These are phyloP conservation scores for Lasioglossum baleicum DNA, from an alignment of 1,140 invertebrate genomes.

Conservation along the genomic window DNA sequence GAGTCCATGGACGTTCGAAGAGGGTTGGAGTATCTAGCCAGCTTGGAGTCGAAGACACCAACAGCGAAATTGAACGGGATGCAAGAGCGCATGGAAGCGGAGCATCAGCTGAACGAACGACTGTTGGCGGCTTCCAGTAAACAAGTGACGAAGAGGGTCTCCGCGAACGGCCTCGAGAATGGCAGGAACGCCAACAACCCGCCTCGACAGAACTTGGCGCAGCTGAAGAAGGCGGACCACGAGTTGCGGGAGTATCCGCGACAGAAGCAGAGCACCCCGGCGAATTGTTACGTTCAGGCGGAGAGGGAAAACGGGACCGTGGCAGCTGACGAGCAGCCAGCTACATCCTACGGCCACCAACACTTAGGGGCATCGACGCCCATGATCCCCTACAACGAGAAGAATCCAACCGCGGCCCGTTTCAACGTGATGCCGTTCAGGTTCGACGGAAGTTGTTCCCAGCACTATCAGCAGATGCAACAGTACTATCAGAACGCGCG, in stretches of 20 bases:
- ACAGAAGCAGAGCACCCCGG: slow-evolving; percentile 12
- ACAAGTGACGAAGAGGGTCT: slow-evolving; percentile 20
- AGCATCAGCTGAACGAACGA: slow-evolving; percentile 10
- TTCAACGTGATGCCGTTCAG: neutral
- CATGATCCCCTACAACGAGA: slow-evolving; percentile 11
- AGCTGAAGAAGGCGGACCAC: neutral
- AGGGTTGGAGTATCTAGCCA: slow-evolving; percentile 52
- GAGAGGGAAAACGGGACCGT: slow-evolving; percentile 50
- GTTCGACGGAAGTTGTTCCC: slow-evolving; percentile 13
- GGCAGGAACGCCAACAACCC: slow-evolving; percentile 64
- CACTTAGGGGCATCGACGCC: neutral
- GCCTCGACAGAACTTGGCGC: neutral
- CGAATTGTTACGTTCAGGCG: slow-evolving; percentile 35
- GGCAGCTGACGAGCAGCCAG: neutral
- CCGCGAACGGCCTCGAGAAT: slow-evolving; percentile 69
- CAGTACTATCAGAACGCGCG: slow-evolving; percentile 35
- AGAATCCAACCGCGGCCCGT: neutral
- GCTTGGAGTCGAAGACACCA: slow-evolving; percentile 43
- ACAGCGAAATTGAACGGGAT: slow-evolving; percentile 61
- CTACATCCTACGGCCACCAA: neutral
- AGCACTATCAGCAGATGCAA: slow-evolving; percentile 49
- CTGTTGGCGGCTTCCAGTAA: neutral
- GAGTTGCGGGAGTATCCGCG: slow-evolving; percentile 43
- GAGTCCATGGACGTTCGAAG: slow-evolving; percentile 31
- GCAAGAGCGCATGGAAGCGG: slow-evolving; percentile 55